Conservation (phyloP, 2,797 vertebrate species). For the Tangara arthus region DNA sequence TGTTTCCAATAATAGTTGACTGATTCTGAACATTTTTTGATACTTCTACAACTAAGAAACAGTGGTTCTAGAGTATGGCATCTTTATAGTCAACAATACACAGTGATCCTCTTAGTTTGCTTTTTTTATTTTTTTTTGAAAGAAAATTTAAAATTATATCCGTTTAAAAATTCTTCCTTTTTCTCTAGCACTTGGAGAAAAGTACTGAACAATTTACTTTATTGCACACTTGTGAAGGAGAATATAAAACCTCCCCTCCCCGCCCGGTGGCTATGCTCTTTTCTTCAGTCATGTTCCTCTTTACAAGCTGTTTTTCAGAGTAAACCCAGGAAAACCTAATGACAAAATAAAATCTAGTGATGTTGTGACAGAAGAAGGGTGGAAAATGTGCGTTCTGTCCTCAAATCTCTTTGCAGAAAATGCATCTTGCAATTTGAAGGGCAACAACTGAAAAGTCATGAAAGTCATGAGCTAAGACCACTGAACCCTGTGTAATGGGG, state of each 20-base stretch:
- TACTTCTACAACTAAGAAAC: not conserved
- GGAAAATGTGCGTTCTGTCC: not conserved
- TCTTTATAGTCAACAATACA: not conserved
- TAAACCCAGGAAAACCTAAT: not conserved
- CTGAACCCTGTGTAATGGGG: not conserved
- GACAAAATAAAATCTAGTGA: too few relatives aligned
- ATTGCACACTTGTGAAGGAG: not conserved
- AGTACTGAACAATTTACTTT: not conserved
- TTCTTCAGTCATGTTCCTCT: not conserved
- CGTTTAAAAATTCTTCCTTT: not conserved
- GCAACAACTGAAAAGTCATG: not conserved
- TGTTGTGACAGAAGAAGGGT: not conserved
- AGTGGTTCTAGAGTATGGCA: not conserved
- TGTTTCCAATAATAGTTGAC: not conserved
- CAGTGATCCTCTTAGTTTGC: not conserved
- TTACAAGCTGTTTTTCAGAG: not conserved
- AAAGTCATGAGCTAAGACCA: not conserved
- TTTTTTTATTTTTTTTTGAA: not conserved
- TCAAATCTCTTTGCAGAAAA: not conserved
- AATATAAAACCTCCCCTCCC: not conserved
- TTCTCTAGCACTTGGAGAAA: not conserved
- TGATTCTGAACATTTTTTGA: not conserved
- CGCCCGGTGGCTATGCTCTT: not conserved
- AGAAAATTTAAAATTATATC: not conserved
- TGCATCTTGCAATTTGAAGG: not conserved